Percentiles rank a stretch among this genome's conserved stretches.
phyloP scores from a whole-genome alignment of 2,113 vertebrate species.

The Pimephales promelas region DNA sequence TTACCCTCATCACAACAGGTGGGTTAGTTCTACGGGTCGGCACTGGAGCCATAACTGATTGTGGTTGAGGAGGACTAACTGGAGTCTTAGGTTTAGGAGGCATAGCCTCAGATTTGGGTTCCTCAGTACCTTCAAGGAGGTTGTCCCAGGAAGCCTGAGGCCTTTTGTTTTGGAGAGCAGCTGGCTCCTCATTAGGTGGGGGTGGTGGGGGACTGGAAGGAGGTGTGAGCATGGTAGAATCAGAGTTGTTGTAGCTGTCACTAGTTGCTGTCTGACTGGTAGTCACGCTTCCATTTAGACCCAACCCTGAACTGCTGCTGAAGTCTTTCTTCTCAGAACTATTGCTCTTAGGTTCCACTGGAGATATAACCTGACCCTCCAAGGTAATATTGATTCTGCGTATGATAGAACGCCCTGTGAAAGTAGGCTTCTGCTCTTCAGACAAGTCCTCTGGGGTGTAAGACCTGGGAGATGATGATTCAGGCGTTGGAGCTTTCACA shows the following conservation, averaged over 20 bases:
- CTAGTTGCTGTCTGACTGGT: slow-evolving; percentile 84
- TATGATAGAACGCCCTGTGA: slow-evolving; percentile 72
- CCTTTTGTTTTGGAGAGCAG: slow-evolving; percentile 79
- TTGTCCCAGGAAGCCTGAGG: slow-evolving; percentile 78
- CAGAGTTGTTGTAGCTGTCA: slow-evolving; percentile 88
- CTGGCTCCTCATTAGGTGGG: slow-evolving; percentile 88
- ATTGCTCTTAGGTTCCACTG: slow-evolving; percentile 75
- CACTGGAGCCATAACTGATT: slow-evolving; percentile 50
- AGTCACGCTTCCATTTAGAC: slow-evolving; percentile 86
- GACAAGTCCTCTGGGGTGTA: slow-evolving; percentile 65
- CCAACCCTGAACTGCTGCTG: slow-evolving; percentile 90
- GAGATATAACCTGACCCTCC: slow-evolving; percentile 81
- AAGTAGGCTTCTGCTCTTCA: slow-evolving; percentile 74
- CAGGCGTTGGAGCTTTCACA: slow-evolving; percentile 44
- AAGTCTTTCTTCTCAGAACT: slow-evolving; percentile 79
- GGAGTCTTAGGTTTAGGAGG: slow-evolving; percentile 60
- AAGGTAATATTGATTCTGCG: slow-evolving; percentile 81
- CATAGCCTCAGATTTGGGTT: slow-evolving; percentile 54
- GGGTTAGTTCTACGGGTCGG: slow-evolving; percentile 36
- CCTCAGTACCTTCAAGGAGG: slow-evolving; percentile 56
- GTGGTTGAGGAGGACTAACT: slow-evolving; percentile 61
- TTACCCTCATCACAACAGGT: slow-evolving; percentile 70
- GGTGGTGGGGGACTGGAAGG: slow-evolving; percentile 95
- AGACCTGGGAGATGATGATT: slow-evolving; percentile 68
- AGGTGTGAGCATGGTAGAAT: slow-evolving; percentile 93